These are phyloP conservation scores for Calliscelio sp. DNA, from an alignment of 2,888 invertebrate genomes.

Conservation along the genomic window DNA sequence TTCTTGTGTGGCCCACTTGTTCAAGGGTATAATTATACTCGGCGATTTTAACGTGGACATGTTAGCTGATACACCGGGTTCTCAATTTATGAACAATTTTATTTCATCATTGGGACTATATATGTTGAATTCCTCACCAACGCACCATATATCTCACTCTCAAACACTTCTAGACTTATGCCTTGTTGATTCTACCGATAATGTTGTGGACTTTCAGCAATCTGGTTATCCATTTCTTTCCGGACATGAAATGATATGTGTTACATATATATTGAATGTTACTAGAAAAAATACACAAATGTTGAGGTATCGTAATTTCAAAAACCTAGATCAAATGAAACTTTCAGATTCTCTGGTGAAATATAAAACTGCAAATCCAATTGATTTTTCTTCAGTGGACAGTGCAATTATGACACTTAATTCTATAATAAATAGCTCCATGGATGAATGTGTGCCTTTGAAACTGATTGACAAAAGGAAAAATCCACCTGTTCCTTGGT, in stretches of 20 bases:
- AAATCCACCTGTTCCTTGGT: not conserved
- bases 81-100: not conserved
- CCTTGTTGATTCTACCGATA: not conserved
- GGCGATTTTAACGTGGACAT: not conserved
- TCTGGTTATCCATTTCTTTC: not conserved
- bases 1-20: not conserved
- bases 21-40: not conserved
- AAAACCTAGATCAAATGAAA: not conserved
- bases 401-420: not conserved
- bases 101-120: not conserved
- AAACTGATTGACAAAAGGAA: not conserved
- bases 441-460: not conserved
- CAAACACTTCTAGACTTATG: not conserved
- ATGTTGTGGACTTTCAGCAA: not conserved
- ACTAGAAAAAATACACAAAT: not conserved
- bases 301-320: not conserved
- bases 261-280: not conserved
- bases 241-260: not conserved
- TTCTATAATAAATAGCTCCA: not conserved
- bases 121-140: not conserved
- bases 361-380: too few relatives aligned
- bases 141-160: not conserved
- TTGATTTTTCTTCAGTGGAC: not conserved
- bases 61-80: not conserved
- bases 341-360: not conserved